phyloP scores from a whole-genome alignment of 2,797 vertebrate genomes.

The Rallus crepitans region DNA sequence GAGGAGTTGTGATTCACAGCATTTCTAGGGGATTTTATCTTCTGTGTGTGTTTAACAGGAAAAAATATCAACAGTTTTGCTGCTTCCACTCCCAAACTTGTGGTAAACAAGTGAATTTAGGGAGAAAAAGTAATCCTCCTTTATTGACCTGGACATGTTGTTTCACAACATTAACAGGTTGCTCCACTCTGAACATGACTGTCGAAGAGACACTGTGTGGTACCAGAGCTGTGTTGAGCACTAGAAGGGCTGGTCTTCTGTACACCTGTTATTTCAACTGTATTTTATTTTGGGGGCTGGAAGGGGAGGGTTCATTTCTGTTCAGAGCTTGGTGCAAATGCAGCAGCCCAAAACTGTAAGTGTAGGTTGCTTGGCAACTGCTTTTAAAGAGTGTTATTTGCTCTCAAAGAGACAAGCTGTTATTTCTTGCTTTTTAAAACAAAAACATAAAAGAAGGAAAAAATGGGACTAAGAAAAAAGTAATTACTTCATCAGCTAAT shows the following conservation, averaged over 20 bases:
- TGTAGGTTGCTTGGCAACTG: slow-evolving; percentile 81
- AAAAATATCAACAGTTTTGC: neutral
- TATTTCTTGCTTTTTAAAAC: slow-evolving; percentile 77
- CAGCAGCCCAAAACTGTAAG: slow-evolving; percentile 75
- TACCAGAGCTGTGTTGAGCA: neutral
- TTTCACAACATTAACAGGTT: neutral
- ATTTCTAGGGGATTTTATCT: neutral
- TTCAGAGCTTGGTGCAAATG: slow-evolving; percentile 67
- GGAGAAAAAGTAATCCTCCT: neutral
- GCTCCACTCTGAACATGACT: neutral
- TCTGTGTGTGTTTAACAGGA: neutral
- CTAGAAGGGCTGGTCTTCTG: neutral
- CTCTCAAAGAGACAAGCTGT: slow-evolving; percentile 74
- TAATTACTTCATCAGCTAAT: slow-evolving; percentile 32
- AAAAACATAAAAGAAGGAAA: slow-evolving; percentile 57
- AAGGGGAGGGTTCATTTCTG: slow-evolving; percentile 43
- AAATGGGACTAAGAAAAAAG: neutral
- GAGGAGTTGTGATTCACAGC: neutral
- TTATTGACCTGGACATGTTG: neutral
- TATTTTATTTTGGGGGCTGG: slow-evolving; percentile 10
- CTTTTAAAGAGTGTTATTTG: slow-evolving; percentile 79
- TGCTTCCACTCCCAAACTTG: slow-evolving; percentile 12
- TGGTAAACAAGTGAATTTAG: neutral
- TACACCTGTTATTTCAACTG: neutral
- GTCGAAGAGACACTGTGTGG: neutral